Base-by-base conservation (phyloP, 2,888 invertebrate genomes). In the Didymodactylos carnosus region DNA sequence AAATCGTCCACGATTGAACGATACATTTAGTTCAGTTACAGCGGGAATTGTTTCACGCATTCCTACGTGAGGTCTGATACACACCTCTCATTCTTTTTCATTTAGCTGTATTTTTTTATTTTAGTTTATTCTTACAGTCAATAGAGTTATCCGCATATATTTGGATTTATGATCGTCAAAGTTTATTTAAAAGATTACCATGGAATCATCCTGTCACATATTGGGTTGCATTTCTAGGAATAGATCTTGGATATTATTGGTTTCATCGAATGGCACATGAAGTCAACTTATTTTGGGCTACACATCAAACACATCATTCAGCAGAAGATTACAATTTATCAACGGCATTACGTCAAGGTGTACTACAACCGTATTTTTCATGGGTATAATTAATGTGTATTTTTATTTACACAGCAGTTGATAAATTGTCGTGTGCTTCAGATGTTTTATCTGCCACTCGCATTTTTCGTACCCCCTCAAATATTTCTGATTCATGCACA, bases 401-500 rank as follows among this genome's bases (percentile, higher is more conserved):
- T 19, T 46, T n/a, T 46, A 16, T 19, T 16, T 46, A 16, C 46
- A 46, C 16, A n/a, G 16, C 46, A 16, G 16, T n/a, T 16, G 46
- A 69, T 73, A 25, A 23, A 13, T 25, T 53, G 5, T 71, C 53
- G 72, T 74, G 53, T 25, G 19, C 78, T 80, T 10, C 79, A 82
- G 82, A 69, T 82, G 3, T 80, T 83, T 76, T 83, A 84, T 76
- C 77, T 83, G n/a, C 84, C 84, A 2, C 76, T 84, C 78, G 83
- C 80, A 0, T 70, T 83, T 23, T 79, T 79, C 73, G 77, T 82
- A 8, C 82, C 82, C 70, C 80, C 81, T 13, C 80, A 82, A 2
- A 79, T 81, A 25, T 88, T 90, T 80, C 85, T 92, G 77, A 89
- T 90, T 76, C 93, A 94, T 80, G 88, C 90, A 78, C 91, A 92